Percentiles rank a stretch among this genome's conserved stretches.
Conservation (phyloP, 2,113 vertebrate genomes). For the Thomomys bottae region DNA sequence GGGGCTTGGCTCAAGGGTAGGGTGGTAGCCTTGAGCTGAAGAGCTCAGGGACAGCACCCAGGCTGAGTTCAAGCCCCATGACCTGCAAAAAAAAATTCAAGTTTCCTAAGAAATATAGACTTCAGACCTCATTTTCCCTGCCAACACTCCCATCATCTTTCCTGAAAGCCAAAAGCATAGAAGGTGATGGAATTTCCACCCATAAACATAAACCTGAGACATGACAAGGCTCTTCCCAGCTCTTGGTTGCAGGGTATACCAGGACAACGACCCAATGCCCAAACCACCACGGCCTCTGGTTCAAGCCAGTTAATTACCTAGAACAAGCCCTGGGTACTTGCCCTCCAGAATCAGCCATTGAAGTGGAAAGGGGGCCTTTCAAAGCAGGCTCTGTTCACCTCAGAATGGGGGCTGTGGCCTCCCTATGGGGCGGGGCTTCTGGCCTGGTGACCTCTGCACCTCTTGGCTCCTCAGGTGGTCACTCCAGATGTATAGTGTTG, state of each 20-base stretch:
- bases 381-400: not conserved
- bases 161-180: not conserved
- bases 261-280: no score
- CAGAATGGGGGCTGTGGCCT: fast-evolving
- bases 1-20: no score
- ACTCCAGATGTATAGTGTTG: no score
- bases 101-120: not conserved
- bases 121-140: not conserved
- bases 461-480: no score
- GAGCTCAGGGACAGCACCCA: no score
- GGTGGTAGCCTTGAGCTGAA: no score
- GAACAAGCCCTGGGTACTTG: fast-evolving
- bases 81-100: no score
- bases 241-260: fast-evolving
- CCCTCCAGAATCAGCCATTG: not conserved
- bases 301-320: not conserved
- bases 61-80: no score
- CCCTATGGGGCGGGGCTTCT: no score
- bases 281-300: fast-evolving
- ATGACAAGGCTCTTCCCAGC: fast-evolving
- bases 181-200: not conserved
- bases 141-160: not conserved
- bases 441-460: no score
- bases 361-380: no score
- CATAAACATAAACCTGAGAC: fast-evolving